phyloP scores from a whole-genome alignment of 2,797 vertebrate species.

The Champsocephalus esox region DNA sequence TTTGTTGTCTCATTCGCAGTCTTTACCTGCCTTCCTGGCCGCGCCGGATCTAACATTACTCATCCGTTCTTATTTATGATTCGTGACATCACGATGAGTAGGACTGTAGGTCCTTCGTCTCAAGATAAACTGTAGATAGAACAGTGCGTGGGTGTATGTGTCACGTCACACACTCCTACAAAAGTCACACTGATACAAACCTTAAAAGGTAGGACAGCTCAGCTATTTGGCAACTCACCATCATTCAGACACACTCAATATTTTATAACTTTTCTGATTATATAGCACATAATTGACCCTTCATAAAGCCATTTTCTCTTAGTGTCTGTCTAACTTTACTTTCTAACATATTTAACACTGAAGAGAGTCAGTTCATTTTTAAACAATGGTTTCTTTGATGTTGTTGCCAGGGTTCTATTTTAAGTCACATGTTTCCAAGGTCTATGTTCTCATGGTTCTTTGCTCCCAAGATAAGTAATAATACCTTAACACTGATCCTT shows the following conservation, averaged over 20 bases:
- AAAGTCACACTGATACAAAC: conserved; percentile 50
- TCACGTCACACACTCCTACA: conserved; percentile 25
- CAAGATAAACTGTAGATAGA: conserved; percentile 45
- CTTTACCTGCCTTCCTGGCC: conserved; percentile 47
- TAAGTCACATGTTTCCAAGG: too few species aligned
- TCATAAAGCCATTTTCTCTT: background rate
- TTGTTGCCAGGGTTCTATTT: too few species aligned
- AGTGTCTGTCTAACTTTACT: conserved; percentile 27
- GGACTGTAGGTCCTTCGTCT: conserved; percentile 37
- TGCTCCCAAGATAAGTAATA: too few species aligned
- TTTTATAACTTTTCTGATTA: conserved; percentile 56
- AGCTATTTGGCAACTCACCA: conserved; percentile 36
- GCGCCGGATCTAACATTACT: conserved; percentile 42
- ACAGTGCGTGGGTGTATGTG: conserved; percentile 48
- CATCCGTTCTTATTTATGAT: conserved; percentile 29
- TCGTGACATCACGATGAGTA: conserved; percentile 36
- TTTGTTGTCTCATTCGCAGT: conserved; percentile 47
- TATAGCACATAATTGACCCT: conserved; percentile 31
- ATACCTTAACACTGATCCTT: too few species aligned
- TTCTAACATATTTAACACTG: background rate
- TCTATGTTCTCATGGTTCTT: too few species aligned
- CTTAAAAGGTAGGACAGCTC: conserved; percentile 23
- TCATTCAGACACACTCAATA: conserved; percentile 1
- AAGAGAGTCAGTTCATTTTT: too few species aligned
- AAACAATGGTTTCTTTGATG: too few species aligned